These are phyloP conservation scores for Poecilia gillii DNA, from an alignment of 2,797 vertebrate genomes.

Conservation along the genomic window DNA sequence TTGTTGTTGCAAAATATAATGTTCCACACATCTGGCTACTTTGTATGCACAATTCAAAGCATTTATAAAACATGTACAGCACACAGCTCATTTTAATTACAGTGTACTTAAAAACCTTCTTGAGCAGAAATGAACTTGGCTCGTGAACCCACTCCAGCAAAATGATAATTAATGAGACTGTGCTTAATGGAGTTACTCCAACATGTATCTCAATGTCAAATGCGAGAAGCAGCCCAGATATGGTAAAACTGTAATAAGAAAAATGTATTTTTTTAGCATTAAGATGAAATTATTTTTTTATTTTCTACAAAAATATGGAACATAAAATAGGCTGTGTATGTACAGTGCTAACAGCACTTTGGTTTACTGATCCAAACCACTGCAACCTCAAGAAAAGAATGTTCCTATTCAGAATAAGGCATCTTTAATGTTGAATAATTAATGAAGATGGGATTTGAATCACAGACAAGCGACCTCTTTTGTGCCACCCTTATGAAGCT, in stretches of 20 bases:
- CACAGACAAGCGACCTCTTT: constrained; percentile 22
- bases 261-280: not conserved
- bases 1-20: constrained; percentile 2
- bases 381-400: constrained; percentile 24
- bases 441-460: constrained; percentile 33
- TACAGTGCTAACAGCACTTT: not conserved
- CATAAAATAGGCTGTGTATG: not conserved
- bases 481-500: constrained; percentile 2
- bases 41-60: constrained; percentile 40
- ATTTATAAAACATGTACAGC: constrained; percentile 47
- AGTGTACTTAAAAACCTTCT: constrained; percentile 68
- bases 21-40: constrained; percentile 33
- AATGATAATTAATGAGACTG: constrained; percentile 63
- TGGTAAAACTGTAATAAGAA: constrained; percentile 6
- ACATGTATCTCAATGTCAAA: constrained; percentile 47
- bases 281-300: no score
- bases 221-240: constrained; percentile 27
- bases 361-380: not conserved
- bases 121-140: constrained; percentile 67
- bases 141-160: constrained; percentile 63
- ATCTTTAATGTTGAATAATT: constrained; percentile 41
- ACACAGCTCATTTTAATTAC: constrained; percentile 73
- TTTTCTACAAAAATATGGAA: not conserved
- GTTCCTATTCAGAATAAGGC: constrained; percentile 42
- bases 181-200: constrained; percentile 56